A percentile compares a stretch with the other conserved stretches of the same genome.
Evolutionary conservation across 2,797 vertebrate genomes (phyloP).

Genomic region (Crocidura indochinensis): DNA sequence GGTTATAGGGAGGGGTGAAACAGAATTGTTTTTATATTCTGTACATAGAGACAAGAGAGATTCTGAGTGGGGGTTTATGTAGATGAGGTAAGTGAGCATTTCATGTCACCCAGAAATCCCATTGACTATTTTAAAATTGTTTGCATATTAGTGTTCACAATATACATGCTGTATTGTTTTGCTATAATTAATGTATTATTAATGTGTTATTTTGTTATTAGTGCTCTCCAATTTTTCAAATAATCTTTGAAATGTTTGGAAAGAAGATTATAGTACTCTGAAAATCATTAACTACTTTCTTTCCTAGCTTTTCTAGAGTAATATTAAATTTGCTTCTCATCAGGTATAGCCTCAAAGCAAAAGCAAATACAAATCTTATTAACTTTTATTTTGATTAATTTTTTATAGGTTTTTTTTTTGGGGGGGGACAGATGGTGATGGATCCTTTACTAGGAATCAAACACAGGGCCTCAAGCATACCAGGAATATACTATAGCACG

Average conservation of each 20-base stretch:
- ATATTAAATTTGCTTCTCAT: background rate
- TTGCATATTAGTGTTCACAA: background rate
- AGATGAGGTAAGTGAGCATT: background rate
- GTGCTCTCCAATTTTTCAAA: background rate
- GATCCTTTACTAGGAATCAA: no score
- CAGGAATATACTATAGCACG: no score
- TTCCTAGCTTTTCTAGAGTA: constrained; percentile 13
- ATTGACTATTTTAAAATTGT: background rate
- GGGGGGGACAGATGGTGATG: no score
- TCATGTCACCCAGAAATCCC: background rate
- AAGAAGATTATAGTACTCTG: background rate
- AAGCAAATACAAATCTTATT: no score
- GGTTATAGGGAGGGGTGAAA: background rate
- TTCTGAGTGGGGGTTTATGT: accelerated
- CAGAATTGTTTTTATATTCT: background rate
- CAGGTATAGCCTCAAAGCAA: no score
- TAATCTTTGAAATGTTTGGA: constrained; percentile 27
- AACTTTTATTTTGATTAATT: no score
- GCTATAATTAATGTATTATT: no score
- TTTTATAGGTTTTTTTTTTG: no score
- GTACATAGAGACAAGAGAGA: background rate
- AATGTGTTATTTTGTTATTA: background rate
- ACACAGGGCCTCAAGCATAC: no score
- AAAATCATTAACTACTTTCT: constrained; percentile 26
- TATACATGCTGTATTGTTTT: background rate